Percentiles rank a stretch among this genome's conserved stretches.
phyloP scores from a whole-genome alignment of 1,140 invertebrate genomes.

The Cepaea nemoralis region DNA sequence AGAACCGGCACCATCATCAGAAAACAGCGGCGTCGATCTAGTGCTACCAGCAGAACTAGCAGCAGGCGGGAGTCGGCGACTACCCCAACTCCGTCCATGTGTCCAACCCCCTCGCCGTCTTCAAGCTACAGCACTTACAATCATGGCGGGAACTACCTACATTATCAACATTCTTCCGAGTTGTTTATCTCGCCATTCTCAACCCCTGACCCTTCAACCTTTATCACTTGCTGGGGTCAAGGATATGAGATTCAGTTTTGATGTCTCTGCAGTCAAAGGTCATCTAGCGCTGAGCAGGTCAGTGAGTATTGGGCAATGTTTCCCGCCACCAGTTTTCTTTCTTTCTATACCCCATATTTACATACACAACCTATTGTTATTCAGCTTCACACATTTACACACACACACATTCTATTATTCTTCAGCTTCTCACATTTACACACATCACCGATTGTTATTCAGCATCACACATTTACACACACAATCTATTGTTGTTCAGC shows the following conservation, averaged over 20 bases:
- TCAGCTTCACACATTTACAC: no score
- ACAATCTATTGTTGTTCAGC: no score
- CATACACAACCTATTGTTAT: no score
- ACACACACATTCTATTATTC: no score
- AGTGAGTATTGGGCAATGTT: no score
- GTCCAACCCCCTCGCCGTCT: not conserved
- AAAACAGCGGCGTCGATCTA: slow-evolving; percentile 40
- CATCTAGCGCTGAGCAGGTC: not conserved
- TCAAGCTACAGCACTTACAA: not conserved
- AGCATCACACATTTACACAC: no score
- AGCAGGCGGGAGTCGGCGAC: slow-evolving; percentile 15
- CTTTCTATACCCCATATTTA: no score
- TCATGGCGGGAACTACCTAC: not conserved
- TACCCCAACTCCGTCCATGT: not conserved
- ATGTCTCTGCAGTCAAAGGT: not conserved
- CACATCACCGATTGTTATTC: no score
- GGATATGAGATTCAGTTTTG: slow-evolving; percentile 20
- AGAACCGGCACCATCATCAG: slow-evolving; percentile 41
- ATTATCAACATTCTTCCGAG: not conserved
- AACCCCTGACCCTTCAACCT: not conserved
- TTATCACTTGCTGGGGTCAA: not conserved
- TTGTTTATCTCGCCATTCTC: not conserved
- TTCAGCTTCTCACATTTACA: no score
- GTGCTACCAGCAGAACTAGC: slow-evolving; percentile 33
- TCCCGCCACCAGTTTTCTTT: no score